A percentile compares a stretch with the other conserved stretches of the same genome.
These are phyloP conservation scores for Nomada ferruginata DNA, from an alignment of 2,888 invertebrate species.

Conservation along the genomic window DNA sequence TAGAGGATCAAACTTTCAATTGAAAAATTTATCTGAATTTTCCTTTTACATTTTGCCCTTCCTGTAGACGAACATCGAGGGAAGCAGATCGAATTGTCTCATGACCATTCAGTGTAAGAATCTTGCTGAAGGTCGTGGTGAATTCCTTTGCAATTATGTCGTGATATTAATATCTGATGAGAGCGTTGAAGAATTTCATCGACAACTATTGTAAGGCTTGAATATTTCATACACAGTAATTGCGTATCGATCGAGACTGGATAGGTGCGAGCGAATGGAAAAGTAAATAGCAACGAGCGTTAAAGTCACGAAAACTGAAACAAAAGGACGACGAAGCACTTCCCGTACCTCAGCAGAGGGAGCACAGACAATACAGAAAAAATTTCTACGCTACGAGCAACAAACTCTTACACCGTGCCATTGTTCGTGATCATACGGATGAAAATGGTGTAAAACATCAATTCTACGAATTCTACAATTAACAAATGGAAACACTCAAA, in stretches of 20 bases:
- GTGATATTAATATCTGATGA: not conserved
- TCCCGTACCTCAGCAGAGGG: not conserved
- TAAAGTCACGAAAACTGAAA: conserved; percentile 16
- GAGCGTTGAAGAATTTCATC: conserved; percentile 6
- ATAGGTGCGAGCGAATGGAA: conserved; percentile 2
- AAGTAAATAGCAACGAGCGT: conserved; percentile 13
- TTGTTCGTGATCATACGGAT: conserved; percentile 52
- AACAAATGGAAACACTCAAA: conserved; percentile 15
- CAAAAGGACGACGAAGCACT: not conserved
- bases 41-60: too few relatives aligned
- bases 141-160: not conserved
- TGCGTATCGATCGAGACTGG: conserved; percentile 18
- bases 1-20: not conserved
- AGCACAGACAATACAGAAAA: not conserved
- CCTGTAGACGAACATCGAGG: not conserved
- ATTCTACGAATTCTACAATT: not conserved
- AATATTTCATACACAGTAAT: conserved; percentile 31
- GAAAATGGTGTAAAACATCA: conserved; percentile 4
- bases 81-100: not conserved
- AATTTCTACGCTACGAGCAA: conserved; percentile 1
- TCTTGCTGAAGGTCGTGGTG: not conserved
- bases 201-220: not conserved
- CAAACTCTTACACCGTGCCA: conserved; percentile 57
- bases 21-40: conserved; percentile 9
- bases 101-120: not conserved